A percentile compares a stretch with the other conserved stretches of the same genome.
These are phyloP conservation scores for Poeciliopsis retropinna DNA, from an alignment of 2,113 vertebrate species.

Conservation along the genomic window DNA sequence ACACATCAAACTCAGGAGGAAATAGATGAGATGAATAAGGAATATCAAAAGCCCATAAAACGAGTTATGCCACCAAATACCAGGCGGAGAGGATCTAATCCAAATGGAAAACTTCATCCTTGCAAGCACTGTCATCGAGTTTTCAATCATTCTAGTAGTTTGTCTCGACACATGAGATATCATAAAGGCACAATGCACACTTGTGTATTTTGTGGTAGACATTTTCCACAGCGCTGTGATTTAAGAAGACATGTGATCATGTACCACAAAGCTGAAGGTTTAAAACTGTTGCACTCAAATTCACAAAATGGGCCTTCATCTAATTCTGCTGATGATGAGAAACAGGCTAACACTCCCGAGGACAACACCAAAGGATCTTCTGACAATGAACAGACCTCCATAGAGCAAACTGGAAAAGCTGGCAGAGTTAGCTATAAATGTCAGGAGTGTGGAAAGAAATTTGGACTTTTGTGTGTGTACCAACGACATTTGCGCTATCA, in stretches of 20 bases:
- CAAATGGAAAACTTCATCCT: constrained; percentile 73
- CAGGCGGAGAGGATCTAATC: constrained; percentile 50
- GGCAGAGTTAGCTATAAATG: constrained; percentile 75
- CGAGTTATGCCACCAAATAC: constrained; percentile 44
- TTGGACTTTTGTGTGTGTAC: constrained; percentile 80
- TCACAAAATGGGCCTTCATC: constrained; percentile 41
- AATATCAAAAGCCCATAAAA: constrained; percentile 49
- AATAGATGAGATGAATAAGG: constrained; percentile 65
- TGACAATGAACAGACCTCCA: constrained; percentile 51
- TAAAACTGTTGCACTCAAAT: constrained; percentile 48
- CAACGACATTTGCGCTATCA: constrained; percentile 80
- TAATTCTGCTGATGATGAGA: constrained; percentile 37
- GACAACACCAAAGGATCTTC: constrained; percentile 50
- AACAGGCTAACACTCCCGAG: constrained; percentile 27
- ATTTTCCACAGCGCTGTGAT: constrained; percentile 81
- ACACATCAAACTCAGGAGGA: constrained; percentile 75
- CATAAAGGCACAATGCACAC: constrained; percentile 82
- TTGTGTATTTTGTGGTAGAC: constrained; percentile 78
- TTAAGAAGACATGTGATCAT: constrained; percentile 77
- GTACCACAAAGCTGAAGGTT: constrained; percentile 75
- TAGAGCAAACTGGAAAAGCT: constrained; percentile 49
- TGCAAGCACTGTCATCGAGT: constrained; percentile 81
- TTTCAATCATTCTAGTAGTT: constrained; percentile 83
- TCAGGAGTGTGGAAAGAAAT: constrained; percentile 78
- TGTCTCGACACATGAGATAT: constrained; percentile 82